Conservation (phyloP, 1,140 invertebrate species). For the Heliconius hewitsoni region DNA sequence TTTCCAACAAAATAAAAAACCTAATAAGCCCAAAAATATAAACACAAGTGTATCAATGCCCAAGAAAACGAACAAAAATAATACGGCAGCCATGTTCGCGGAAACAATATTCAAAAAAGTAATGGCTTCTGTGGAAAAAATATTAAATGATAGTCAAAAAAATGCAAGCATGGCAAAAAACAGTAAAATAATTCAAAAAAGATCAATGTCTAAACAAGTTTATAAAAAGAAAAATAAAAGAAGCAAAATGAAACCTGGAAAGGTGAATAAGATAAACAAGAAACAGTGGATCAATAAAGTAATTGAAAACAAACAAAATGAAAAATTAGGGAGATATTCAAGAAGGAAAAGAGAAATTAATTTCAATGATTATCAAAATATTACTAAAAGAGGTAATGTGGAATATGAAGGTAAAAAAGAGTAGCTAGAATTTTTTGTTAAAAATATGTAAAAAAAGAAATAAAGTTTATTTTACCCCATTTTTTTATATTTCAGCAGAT, state of each 20-base stretch:
- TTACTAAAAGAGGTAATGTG: background rate
- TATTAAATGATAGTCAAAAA: constrained; percentile 46
- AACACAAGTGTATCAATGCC: constrained; percentile 27
- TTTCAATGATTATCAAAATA: background rate
- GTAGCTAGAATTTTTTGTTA: too few species aligned
- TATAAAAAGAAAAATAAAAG: constrained; percentile 25
- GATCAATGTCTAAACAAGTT: constrained; percentile 40
- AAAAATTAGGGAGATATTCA: constrained; percentile 12
- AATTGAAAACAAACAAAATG: background rate
- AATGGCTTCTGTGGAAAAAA: constrained; percentile 47
- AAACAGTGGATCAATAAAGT: constrained; percentile 11
- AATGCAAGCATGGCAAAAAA: constrained; percentile 35
- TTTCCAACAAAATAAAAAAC: constrained; percentile 37
- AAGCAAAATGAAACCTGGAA: constrained; percentile 15
- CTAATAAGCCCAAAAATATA: constrained; percentile 28
- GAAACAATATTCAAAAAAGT: constrained; percentile 50
- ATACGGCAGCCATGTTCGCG: constrained; percentile 42
- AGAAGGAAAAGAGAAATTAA: constrained; percentile 19
- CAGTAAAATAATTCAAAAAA: constrained; percentile 44
- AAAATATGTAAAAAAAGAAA: too few species aligned
- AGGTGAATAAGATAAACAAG: constrained; percentile 25
- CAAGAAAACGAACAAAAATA: constrained; percentile 27
- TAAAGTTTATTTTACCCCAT: too few species aligned
- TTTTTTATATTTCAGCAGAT: background rate
- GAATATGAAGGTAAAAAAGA: background rate